Evolutionary conservation across 2,113 vertebrate species (phyloP), one percentile per base, ranked within the genome.

Genomic region (Pholis gunnellus): DNA sequence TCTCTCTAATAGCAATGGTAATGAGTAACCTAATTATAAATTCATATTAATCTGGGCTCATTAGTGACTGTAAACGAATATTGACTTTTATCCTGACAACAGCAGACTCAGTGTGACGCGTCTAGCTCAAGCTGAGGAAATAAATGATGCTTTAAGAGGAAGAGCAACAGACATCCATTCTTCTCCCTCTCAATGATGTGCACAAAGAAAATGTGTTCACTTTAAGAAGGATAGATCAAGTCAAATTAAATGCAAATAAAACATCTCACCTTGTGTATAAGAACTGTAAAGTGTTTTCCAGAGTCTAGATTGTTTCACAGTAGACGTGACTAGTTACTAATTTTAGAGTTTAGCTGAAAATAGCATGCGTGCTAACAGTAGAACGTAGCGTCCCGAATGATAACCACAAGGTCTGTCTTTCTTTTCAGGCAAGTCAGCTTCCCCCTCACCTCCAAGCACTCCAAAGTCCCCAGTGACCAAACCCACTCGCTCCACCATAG

Each of bases 371-470:
- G 69, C 84, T 92, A 90, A 91, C 81, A 70, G 38, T 91, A 88
- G 90, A 80, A 2, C 0, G 10, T 88, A 87, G 85, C 29, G 6
- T 14, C 40, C 54, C 52, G 54, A n/a, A 56, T 78, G 54, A 82
- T 93, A 91, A 93, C 79, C 81, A 84, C 67, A 84, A 89, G 84
- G 54, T 93, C 9, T 95, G 88, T 96, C 75, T 96, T 91, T 88
- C 90, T 92, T 95, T 96, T 84, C 95, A 97, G 96, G 94, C 83
- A 84, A 94, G 86, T 94, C 85, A 83, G 86, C 89, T 89, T 85
- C 86, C 92, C 94, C 90, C 92, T 91, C 84, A 92, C 87, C 92
- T 93, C 75, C 95, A 94, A 78, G 88, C 93, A 92, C 89, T 83
- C 72, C 84, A 84, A 86, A 66, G 79, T 84, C 88, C 89, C 90